Conservation (phyloP, 64 coral and sea anemone species). For the Stichodactyla helianthus region DNA sequence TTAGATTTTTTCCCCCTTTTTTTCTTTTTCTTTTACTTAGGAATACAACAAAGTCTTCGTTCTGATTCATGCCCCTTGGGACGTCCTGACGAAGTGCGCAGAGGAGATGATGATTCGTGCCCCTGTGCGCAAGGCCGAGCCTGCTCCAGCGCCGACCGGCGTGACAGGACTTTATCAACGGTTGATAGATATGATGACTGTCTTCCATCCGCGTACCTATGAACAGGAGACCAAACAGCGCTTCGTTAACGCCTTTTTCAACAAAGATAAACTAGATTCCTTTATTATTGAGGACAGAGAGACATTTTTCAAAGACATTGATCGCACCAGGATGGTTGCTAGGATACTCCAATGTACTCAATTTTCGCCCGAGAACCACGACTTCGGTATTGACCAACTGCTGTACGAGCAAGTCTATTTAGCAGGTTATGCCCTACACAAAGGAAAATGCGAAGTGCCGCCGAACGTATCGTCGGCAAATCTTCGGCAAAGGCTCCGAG, state of each 20-base stretch:
- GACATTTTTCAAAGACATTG: constrained; percentile 70
- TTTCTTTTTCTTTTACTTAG: neutral
- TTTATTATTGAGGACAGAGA: constrained; percentile 66
- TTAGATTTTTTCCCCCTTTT: neutral
- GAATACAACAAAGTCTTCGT: constrained; percentile 58
- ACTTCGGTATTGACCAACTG: constrained; percentile 79
- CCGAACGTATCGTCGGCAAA: constrained; percentile 44
- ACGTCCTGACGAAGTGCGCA: constrained; percentile 56
- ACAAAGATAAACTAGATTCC: constrained; percentile 44
- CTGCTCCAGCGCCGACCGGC: neutral
- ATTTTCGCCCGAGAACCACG: constrained; percentile 40
- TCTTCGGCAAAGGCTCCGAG: constrained; percentile 41
- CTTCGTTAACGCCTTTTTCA: constrained; percentile 59
- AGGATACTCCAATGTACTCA: constrained; percentile 65
- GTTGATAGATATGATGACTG: neutral
- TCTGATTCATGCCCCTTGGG: constrained; percentile 83
- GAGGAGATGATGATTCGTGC: constrained; percentile 90
- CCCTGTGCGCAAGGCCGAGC: constrained; percentile 31
- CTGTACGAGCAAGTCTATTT: constrained; percentile 67
- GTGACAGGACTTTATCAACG: neutral
- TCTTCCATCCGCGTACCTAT: neutral
- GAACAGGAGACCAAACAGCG: constrained; percentile 17
- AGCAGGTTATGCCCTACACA: constrained; percentile 72
- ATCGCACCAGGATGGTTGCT: constrained; percentile 79
- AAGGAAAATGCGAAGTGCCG: neutral